Evolutionary conservation across 2,113 vertebrate genomes (phyloP), one percentile per base, ranked within the genome.

Genomic region (Tautogolabrus adspersus): DNA sequence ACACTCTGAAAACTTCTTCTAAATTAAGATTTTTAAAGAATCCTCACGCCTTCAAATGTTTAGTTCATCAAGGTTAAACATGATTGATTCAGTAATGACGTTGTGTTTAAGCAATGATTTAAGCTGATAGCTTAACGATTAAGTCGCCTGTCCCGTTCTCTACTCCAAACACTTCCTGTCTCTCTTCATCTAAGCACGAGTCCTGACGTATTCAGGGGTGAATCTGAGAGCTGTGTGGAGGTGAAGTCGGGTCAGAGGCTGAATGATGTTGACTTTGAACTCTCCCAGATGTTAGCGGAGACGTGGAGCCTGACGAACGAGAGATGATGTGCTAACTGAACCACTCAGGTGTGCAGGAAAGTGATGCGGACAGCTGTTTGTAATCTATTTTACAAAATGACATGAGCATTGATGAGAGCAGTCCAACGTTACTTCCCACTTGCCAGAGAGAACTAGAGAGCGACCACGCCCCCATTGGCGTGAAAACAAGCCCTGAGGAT

Each of bases 321-420:
- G 83, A 62, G 66, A 77, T 59, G 76, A 76, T 69, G 79, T 22
- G 69, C 54, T 37, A 11, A 18, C 68, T 40, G 46, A 73, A 56
- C 51, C 11, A 9, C 40, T 79, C 60, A 79, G 22, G 7, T 47
- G 47, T 22, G 56, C 40, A 40, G 56, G 37, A 79, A 72, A 77
- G 52, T 1, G 10, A 64, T 10, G 23, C n/a, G 37, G 46, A 63
- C 81, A 77, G 81, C 64, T 73, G 72, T 69, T 69, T 63, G 68
- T 13, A 54, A 66, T 72, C 51, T 66, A 21, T 63, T 66, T 2
- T 1, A 30, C 38, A 61, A 66, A 38, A 49, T 6, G 54, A n/a
- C 49, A 21, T 11, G n/a, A 40, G n/a, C n/a, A n/a, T n/a, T n/a
- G n/a, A n/a, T n/a, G n/a, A n/a, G n/a, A n/a, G n/a, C n/a, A n/a